Base-by-base conservation (phyloP, 2,113 vertebrate species). In the Epinephelus fuscoguttatus region DNA sequence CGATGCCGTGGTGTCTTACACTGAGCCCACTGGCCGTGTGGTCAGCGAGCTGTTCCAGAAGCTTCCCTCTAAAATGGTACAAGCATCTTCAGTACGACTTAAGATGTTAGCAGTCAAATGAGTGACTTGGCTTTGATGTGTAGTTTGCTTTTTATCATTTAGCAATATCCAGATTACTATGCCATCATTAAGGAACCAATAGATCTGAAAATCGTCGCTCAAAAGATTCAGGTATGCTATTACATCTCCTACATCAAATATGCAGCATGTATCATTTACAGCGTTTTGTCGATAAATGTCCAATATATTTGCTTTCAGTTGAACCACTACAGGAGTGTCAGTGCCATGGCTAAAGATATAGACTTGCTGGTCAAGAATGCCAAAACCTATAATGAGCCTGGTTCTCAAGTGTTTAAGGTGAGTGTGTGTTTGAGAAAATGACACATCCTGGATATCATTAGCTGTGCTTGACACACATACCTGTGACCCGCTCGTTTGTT, bases 91-190 rank as follows among this genome's bases (percentile, higher is more conserved):
- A 14, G 7, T 45, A 19, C 47, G 17, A 80, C 17, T 60, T 18
- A 2, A 59, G 9, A 47, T 4, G 12, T 57, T 3, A 18, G 19
- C 13, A 9, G 2, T 80, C 0, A 62, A 73, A 49, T 27, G 1
- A 25, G 2, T 27, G 5, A 57, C 42, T 11, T 52, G 15, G 49
- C 30, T 82, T 71, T 88, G 15, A 88, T 64, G 10, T 63, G 4
- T 19, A 40, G 7, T 83, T 59, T 89, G 2, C 61, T 42, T 30
- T 45, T 50, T 76, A 85, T 77, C 87, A 92, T 95, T 73, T 90
- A 99, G 98, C 98, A 99, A 97, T 99, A 99, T 94, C 98, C 98
- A 89, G 98, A 99, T 95, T 99, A 99, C 96, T 99, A 98, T 93
- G 97, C 98, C 92, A 97, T 99, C 95, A 99, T 99, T 91, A 99